These are phyloP conservation scores for Meganola albula DNA, from an alignment of 2,888 invertebrate genomes.

Conservation along the genomic window DNA sequence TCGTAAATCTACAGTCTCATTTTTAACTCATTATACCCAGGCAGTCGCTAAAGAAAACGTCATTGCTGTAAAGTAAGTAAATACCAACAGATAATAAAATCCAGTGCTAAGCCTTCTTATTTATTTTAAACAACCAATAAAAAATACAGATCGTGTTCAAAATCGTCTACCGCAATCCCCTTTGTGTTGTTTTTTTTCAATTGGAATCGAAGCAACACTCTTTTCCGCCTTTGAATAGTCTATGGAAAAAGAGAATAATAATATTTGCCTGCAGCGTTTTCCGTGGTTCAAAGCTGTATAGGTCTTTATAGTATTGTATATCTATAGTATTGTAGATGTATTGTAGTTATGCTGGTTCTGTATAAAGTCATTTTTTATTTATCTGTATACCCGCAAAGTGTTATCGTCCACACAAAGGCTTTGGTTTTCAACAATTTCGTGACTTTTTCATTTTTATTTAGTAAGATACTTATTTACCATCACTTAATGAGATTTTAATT, in stretches of 20 bases:
- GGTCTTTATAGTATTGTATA: no score
- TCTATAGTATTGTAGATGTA: slow-evolving; percentile 22
- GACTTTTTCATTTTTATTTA: no score
- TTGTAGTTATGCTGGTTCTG: slow-evolving; percentile 25
- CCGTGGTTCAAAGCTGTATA: slow-evolving; percentile 28
- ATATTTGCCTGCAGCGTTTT: slow-evolving; percentile 30
- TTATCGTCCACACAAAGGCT: no score
- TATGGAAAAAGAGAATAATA: slow-evolving; percentile 40
- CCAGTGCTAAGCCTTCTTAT: slow-evolving; percentile 15
- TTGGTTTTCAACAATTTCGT: no score
- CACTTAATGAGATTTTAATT: no score
- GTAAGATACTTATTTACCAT: no score
- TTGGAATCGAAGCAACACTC: slow-evolving; percentile 34
- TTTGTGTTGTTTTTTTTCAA: slow-evolving; percentile 29
- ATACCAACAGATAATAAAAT: not conserved
- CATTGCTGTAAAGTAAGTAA: no score
- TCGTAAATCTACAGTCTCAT: no score
- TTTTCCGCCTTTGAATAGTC: slow-evolving; percentile 33
- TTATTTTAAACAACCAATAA: slow-evolving; percentile 25
- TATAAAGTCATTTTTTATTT: slow-evolving; percentile 42
- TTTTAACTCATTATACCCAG: no score
- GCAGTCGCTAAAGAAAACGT: no score
- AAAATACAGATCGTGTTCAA: slow-evolving; percentile 32
- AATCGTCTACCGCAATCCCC: slow-evolving; percentile 23
- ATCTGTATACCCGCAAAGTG: no score